A percentile compares a stretch with the other conserved stretches of the same genome.
Evolutionary conservation across 2,888 invertebrate species (phyloP).

Genomic region (Erebia palarica): DNA sequence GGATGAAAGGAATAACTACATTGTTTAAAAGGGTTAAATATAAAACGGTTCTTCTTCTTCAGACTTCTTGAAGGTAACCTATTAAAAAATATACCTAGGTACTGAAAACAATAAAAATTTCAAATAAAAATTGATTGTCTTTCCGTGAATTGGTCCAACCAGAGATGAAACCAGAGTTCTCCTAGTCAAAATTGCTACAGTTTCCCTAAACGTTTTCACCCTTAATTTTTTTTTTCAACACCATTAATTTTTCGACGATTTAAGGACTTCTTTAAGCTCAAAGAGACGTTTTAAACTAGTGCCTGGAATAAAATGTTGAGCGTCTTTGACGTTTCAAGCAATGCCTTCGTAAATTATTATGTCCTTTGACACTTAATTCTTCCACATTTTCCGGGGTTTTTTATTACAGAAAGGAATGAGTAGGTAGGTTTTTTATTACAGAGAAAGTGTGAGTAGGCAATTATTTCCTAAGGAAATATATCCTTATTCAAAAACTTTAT

Average conservation of each 20-base stretch:
- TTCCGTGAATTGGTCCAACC: too few species aligned
- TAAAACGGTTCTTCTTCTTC: too few species aligned
- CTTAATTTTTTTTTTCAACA: constrained; percentile 1
- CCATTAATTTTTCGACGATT: constrained; percentile 11
- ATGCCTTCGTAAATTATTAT: constrained; percentile 6
- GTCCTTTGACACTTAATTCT: not conserved
- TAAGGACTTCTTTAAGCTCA: not conserved
- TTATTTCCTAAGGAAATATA: not conserved
- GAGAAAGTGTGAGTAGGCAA: too few species aligned
- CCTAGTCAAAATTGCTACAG: not conserved
- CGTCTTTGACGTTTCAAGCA: constrained; percentile 14
- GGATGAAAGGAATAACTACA: too few species aligned
- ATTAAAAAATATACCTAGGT: too few species aligned
- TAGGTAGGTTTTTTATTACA: too few species aligned
- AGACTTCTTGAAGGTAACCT: too few species aligned
- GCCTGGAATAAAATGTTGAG: constrained; percentile 12
- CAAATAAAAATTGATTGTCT: too few species aligned
- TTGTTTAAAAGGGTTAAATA: too few species aligned
- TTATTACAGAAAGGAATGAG: not conserved
- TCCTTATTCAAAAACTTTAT: too few species aligned
- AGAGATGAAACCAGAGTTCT: too few species aligned
- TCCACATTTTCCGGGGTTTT: not conserved
- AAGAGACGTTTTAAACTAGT: not conserved
- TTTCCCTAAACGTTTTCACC: not conserved
- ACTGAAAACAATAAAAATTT: too few species aligned